Conservation (phyloP, 2,888 invertebrate species). For the Mesodorylaimus sp. region DNA sequence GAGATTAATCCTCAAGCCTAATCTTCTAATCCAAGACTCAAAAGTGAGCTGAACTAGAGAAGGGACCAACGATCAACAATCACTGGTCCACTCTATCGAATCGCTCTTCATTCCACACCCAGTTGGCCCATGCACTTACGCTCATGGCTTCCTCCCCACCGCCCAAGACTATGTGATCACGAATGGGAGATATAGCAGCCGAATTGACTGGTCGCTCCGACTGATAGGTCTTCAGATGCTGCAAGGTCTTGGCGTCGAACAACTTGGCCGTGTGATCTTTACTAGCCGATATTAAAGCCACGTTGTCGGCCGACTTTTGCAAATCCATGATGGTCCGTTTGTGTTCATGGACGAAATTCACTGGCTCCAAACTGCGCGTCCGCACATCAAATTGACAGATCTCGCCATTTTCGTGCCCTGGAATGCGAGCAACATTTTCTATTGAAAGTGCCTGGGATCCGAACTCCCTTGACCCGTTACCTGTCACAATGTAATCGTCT, state of each 20-base stretch:
- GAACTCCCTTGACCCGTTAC: conserved; percentile 8
- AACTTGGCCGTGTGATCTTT: conserved; percentile 83
- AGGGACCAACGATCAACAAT: too few species aligned
- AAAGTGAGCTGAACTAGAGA: too few species aligned
- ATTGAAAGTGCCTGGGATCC: neutral
- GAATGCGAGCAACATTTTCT: conserved; percentile 24
- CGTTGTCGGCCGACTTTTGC: conserved; percentile 75
- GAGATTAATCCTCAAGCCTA: too few species aligned
- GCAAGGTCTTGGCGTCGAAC: conserved; percentile 58
- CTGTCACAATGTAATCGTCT: conserved; percentile 74
- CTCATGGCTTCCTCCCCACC: conserved; percentile 99
- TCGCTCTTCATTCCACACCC: too few species aligned
- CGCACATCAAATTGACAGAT: conserved; percentile 79
- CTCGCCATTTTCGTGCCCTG: conserved; percentile 73
- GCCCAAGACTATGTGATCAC: conserved; percentile 81
- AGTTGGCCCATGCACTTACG: conserved; percentile 43
- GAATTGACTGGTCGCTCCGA: conserved; percentile 96
- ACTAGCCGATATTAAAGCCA: conserved; percentile 90
- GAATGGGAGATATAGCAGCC: conserved; percentile 80
- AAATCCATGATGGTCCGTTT: conserved; percentile 76
- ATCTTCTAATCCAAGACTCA: too few species aligned
- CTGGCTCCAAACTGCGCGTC: conserved; percentile 32
- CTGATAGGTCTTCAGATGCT: conserved; percentile 78
- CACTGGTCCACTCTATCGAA: too few species aligned
- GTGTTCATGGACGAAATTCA: conserved; percentile 49